Base-by-base conservation (phyloP, 2,113 vertebrate species). In the Cisticola juncidis region DNA sequence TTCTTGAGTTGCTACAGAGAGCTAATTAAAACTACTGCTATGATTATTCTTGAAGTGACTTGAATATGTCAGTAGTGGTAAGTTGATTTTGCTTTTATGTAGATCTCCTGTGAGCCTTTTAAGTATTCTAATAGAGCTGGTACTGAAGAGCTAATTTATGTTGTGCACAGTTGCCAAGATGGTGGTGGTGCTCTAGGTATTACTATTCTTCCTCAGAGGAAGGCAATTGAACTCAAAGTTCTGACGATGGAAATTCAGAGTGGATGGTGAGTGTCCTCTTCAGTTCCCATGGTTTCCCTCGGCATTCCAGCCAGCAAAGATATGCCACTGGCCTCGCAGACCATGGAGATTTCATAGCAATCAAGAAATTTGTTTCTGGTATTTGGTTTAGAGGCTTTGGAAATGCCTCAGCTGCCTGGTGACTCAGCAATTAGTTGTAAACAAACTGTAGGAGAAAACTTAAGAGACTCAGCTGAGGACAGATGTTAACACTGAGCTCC, bases 351-450 rank as follows among this genome's bases (percentile, higher is more conserved):
- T 73, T 76, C 20, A 31, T 12, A 62, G 20, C 0, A 0, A 68
- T 88, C 16, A n/a, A 68, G 36, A 88, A 81, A 74, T 83, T 45
- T 51, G 2, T 81, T 72, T 81, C 45, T 78, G 44, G 33, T 54
- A 48, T 56, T 90, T 92, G 71, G 88, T 89, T 79, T 84, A 48
- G 62, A 62, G 71, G 51, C 90, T 83, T 92, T 95, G 60, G 82
- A 93, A 83, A 31, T 92, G 79, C 26, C 81, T 96, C 42, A 70
- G 69, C 92, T 94, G 92, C 72, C 80, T 86, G 53, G 90, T 96
- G 94, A 97, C 95, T 97, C 93, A 93, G 95, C 96, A 96, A 66
- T 95, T 93, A 95, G 82, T 95, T 97, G 92, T 96, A 96, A 96
- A 93, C 94, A 96, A 94, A 83, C 72, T 71, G 76, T 73, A 78